Conservation (phyloP, 1,140 invertebrate species). For the Chymomyza costata region DNA sequence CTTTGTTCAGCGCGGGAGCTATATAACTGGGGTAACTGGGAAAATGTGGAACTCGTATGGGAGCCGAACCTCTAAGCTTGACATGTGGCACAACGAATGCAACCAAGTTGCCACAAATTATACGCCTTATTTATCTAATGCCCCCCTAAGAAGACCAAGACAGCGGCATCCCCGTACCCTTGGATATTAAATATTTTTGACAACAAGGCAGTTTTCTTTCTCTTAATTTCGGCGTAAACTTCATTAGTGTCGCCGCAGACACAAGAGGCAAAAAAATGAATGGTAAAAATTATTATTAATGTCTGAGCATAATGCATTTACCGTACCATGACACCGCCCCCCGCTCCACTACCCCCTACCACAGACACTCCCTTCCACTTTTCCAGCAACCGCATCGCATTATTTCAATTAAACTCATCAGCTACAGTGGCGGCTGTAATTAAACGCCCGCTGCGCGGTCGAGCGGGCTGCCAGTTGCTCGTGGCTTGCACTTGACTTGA, state of each 20-base stretch:
- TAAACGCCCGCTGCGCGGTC: constrained; percentile 47
- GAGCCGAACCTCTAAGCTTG: background rate
- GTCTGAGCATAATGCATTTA: constrained; percentile 39
- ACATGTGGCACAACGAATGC: background rate
- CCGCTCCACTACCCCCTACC: constrained; percentile 14
- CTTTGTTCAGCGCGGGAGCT: background rate
- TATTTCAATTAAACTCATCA: constrained; percentile 73
- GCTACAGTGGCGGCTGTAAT: constrained; percentile 53
- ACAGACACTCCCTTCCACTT: constrained; percentile 18
- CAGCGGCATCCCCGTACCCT: background rate
- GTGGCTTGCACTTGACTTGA: constrained; percentile 51
- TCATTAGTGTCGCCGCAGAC: constrained; percentile 32
- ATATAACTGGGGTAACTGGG: background rate
- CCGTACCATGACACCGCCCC: no score
- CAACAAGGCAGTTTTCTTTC: constrained; percentile 23
- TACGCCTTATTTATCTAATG: constrained; percentile 54
- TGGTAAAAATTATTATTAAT: constrained; percentile 50
- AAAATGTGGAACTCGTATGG: background rate
- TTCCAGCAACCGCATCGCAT: constrained; percentile 47
- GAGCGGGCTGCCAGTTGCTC: constrained; percentile 12
- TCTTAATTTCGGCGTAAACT: constrained; percentile 38
- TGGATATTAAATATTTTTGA: constrained; percentile 57
- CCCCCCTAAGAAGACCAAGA: no score
- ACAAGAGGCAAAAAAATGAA: constrained; percentile 21
- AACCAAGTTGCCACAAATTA: constrained; percentile 49